Base-by-base conservation (phyloP, 2,888 invertebrate species). In the Conops quadrifasciatus region DNA sequence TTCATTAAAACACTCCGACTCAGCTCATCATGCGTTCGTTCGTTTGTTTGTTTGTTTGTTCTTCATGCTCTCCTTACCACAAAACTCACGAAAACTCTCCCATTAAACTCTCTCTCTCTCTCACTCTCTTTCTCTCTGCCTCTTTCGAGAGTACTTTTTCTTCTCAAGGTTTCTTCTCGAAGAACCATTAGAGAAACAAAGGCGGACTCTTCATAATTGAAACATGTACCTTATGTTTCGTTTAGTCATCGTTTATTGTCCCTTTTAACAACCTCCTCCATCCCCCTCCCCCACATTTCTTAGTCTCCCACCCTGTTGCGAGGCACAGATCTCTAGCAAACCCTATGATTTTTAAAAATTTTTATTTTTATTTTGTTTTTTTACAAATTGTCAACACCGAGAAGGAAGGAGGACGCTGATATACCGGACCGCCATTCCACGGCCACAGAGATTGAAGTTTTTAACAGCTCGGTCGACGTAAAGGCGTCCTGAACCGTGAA, bases 371-470 rank as follows among this genome's bases (percentile, higher is more conserved):
- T 36, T 36, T 36, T 4, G 4, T 53, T 53, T 66, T 64, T 62
- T 43, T 73, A 66, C 51, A 19, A 65, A 62, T 45, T 59, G 28
- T 60, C 30, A 26, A 66, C 53, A 24, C 36, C 24, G 67, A 45
- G 62, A 62, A 84, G 84, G 74, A 78, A 78, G 73, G 78, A 78
- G 64, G 75, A 71, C 19, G 72, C 70, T 76, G 73, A 72, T 74
- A 76, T 36, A 4, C 36, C 76, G 59, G 79, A 74, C 59, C 75
- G 73, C 56, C 80, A 77, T 74, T 76, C 68, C 58, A 77, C 81
- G 60, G 78, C 80, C 16, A 75, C 73, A 77, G 81, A 81, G 76
- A 80, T 83, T 78, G 83, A 84, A 76, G 79, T 83, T 76, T 74
- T 79, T 72, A 74, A 80, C 75, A 76, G 77, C 66, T 76, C 76